Conservation (phyloP, 2,888 invertebrate species). For the Nasonia oneida region DNA sequence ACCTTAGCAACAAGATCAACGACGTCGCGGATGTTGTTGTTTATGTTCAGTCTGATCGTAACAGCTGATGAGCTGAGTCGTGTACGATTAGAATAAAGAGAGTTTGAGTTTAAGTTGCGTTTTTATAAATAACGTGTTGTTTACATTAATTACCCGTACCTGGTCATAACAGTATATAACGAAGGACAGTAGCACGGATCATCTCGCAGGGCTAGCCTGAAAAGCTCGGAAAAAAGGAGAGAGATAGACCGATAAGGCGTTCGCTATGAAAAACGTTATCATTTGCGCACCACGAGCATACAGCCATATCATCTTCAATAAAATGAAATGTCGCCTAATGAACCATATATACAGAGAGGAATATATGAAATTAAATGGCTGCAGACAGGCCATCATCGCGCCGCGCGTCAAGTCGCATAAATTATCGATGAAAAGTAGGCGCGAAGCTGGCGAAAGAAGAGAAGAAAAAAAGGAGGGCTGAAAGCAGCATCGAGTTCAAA, state of each 20-base stretch:
- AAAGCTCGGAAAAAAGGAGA: background rate
- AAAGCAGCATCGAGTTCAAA: background rate
- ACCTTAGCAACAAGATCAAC: no score
- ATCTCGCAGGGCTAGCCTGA: background rate
- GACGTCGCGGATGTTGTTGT: no score
- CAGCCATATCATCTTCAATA: background rate
- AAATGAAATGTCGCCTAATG: slow-evolving; percentile 42
- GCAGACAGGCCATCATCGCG: slow-evolving; percentile 57
- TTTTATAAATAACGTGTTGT: no score
- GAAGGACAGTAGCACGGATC: background rate
- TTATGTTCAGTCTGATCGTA: no score
- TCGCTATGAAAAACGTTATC: slow-evolving; percentile 9
- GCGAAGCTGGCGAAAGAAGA: background rate
- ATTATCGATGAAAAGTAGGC: slow-evolving; percentile 54
- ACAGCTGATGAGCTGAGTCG: no score
- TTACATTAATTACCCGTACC: no score
- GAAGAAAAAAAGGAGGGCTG: no score
- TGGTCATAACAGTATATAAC: background rate
- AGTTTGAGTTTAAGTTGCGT: no score
- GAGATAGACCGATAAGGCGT: background rate
- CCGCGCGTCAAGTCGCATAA: slow-evolving; percentile 47
- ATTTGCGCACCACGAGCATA: background rate
- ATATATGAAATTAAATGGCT: slow-evolving; percentile 29
- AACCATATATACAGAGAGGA: slow-evolving; percentile 13
- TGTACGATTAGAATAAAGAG: no score